Percentiles rank a stretch among this genome's conserved stretches.
Conservation (phyloP, 1,140 invertebrate species). For the Nylanderia fulva region DNA sequence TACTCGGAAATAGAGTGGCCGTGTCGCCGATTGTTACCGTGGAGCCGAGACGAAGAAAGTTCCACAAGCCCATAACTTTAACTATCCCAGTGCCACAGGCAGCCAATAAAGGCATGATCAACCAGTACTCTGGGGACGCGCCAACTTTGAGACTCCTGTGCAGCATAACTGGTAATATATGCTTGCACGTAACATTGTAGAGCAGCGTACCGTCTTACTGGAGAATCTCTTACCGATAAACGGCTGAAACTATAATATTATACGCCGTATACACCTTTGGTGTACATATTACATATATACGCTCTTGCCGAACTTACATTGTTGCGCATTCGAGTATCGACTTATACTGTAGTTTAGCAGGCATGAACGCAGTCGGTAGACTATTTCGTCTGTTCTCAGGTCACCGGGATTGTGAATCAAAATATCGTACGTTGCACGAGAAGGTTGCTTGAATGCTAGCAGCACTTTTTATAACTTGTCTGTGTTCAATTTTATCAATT, state of each 20-base stretch:
- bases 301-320: conserved; percentile 59
- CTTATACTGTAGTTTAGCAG: conserved; percentile 70
- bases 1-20: conserved; percentile 96
- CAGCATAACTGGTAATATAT: conserved; percentile 95
- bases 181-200: conserved; percentile 82
- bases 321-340: conserved; percentile 63
- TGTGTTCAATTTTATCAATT: conserved; percentile 36
- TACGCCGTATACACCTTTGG: conserved; percentile 53
- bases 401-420: conserved; percentile 62
- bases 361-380: conserved; percentile 67
- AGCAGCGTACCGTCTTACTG: conserved; percentile 80
- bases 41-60: conserved; percentile 97
- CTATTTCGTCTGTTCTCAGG: conserved; percentile 72
- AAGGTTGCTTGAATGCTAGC: conserved; percentile 48
- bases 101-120: conserved; percentile 94
- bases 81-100: conserved; percentile 97
- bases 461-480: conserved; percentile 48
- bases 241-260: conserved; percentile 58
- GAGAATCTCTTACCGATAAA: conserved; percentile 81
- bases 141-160: conserved; percentile 94
- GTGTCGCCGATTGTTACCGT: conserved; percentile 98
- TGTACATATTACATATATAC: conserved; percentile 34
- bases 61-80: conserved; percentile 98
- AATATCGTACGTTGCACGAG: conserved; percentile 22
- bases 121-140: conserved; percentile 93